These are phyloP conservation scores for Anoura caudifer DNA, from an alignment of 2,113 vertebrate species.

Conservation along the genomic window DNA sequence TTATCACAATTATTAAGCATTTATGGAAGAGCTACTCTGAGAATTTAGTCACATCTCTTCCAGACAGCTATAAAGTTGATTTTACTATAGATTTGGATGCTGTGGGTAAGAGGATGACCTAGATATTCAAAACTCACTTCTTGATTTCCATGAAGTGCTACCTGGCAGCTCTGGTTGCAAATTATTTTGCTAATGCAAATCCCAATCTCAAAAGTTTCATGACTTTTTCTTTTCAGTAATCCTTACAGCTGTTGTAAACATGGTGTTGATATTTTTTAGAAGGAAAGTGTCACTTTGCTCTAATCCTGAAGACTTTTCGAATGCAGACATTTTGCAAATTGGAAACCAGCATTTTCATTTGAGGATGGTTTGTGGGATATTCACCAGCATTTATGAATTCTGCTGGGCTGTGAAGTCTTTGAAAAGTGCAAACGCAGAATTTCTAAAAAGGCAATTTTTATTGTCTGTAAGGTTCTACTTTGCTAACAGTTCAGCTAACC, in stretches of 20 bases:
- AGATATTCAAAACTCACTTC: slow-evolving; percentile 64
- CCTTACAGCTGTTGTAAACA: not conserved
- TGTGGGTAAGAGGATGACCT: not conserved
- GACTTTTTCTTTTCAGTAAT: not conserved
- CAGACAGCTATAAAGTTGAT: slow-evolving; percentile 49
- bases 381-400: not conserved
- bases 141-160: slow-evolving; percentile 63
- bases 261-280: not conserved
- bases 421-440: not conserved
- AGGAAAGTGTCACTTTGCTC: not conserved
- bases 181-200: slow-evolving; percentile 70
- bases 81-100: slow-evolving; percentile 68
- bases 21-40: not conserved
- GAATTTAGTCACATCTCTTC: not conserved
- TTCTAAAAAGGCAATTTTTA: not conserved
- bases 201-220: not conserved
- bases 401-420: not conserved
- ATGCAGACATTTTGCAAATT: not conserved
- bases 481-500: not conserved
- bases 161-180: slow-evolving; percentile 61
- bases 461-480: not conserved
- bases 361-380: not conserved
- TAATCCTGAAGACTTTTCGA: not conserved
- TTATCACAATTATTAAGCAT: not conserved
- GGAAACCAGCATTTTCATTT: not conserved